Evolutionary conservation across 2,113 vertebrate species (phyloP).

Genomic region (Salminus brasiliensis): DNA sequence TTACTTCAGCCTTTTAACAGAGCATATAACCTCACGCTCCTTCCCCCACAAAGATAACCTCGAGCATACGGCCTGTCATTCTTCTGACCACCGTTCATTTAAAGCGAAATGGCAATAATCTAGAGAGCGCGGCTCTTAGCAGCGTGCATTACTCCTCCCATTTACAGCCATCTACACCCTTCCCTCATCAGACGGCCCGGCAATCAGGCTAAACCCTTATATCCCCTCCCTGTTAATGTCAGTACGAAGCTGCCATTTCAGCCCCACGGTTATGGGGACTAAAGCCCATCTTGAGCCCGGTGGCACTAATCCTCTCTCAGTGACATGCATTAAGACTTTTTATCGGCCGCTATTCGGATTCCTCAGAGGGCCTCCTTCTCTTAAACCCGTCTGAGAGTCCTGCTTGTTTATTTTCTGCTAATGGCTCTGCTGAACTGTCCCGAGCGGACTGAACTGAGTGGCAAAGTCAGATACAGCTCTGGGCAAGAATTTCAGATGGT

Average conservation of each 20-base stretch:
- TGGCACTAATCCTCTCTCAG: constrained; percentile 47
- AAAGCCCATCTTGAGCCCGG: constrained; percentile 28
- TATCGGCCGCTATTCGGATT: constrained; percentile 12
- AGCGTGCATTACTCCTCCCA: not conserved
- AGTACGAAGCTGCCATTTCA: constrained; percentile 6
- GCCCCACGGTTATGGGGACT: not conserved
- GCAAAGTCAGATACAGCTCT: not conserved
- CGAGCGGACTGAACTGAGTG: not conserved
- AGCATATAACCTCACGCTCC: constrained; percentile 20
- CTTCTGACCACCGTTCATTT: not conserved
- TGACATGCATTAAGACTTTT: constrained; percentile 41
- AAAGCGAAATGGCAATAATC: constrained; percentile 21
- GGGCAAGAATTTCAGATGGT: constrained; percentile 29
- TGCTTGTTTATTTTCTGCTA: not conserved
- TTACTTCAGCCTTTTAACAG: not conserved
- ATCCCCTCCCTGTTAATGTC: constrained; percentile 13
- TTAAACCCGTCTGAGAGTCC: not conserved
- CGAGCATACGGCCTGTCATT: not conserved
- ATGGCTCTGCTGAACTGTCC: constrained; percentile 19
- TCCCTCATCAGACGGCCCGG: not conserved
- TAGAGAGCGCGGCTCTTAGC: no score
- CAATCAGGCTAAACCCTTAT: constrained; percentile 17
- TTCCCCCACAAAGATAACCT: no score
- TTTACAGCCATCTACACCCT: constrained; percentile 22
- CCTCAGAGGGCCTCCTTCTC: not conserved